Conservation (phyloP, 2,888 invertebrate genomes). For the Bombylius major region DNA sequence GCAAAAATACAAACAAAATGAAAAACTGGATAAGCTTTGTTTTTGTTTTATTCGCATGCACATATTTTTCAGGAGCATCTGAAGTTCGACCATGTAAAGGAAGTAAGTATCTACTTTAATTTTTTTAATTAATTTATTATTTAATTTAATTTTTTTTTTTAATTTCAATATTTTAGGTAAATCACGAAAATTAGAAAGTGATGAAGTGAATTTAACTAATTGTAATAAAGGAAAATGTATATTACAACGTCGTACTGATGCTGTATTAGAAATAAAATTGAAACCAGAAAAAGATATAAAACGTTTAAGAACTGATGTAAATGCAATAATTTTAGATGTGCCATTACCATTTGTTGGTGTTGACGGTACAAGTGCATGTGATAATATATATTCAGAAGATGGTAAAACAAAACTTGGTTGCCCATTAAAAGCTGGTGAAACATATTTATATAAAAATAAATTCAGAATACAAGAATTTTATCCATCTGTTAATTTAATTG, state of each 20-base stretch:
- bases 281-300: conserved; percentile 44
- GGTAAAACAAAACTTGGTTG: conserved; percentile 49
- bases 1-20: neutral
- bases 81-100: conserved; percentile 3
- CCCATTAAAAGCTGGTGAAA: conserved; percentile 52
- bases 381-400: conserved; percentile 44
- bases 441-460: conserved; percentile 55
- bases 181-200: conserved; percentile 31
- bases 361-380: conserved; percentile 55
- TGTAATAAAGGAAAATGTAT: conserved; percentile 54
- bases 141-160: neutral
- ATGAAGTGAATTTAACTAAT: conserved; percentile 42
- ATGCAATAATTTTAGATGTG: conserved; percentile 48
- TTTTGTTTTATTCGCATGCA: neutral
- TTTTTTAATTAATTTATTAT: neutral
- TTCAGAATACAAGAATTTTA: conserved; percentile 44
- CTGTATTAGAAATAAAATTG: conserved; percentile 45
- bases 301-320: conserved; percentile 45
- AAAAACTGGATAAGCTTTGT: neutral
- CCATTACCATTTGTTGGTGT: conserved; percentile 65
- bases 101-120: neutral
- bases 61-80: neutral
- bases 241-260: conserved; percentile 47
- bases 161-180: conserved; percentile 32
- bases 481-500: conserved; percentile 41